Conservation (phyloP, 2,113 vertebrate genomes). For the Catharus minimus region DNA sequence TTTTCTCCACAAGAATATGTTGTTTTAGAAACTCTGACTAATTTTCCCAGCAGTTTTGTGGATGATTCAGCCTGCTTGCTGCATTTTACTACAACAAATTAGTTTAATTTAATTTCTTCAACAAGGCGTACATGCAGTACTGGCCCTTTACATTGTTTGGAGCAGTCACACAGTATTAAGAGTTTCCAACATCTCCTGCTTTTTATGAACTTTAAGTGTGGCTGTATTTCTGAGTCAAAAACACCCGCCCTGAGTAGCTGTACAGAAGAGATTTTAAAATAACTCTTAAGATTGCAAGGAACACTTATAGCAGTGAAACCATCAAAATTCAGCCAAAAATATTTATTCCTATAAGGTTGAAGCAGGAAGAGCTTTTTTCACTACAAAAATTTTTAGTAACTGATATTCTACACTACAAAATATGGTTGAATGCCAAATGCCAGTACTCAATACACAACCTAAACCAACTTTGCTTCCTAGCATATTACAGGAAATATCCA, state of each 20-base stretch:
- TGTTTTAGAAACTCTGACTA: not conserved
- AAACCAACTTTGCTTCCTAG: not conserved
- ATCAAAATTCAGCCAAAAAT: not conserved
- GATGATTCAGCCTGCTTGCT: not conserved
- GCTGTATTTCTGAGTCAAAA: not conserved
- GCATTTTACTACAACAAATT: not conserved
- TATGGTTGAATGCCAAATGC: not conserved
- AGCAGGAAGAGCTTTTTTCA: not conserved
- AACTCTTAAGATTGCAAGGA: not conserved
- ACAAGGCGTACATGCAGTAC: not conserved
- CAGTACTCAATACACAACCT: not conserved
- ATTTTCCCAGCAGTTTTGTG: not conserved
- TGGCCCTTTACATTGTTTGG: not conserved
- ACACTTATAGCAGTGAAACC: not conserved
- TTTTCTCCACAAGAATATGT: not conserved
- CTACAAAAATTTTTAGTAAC: not conserved
- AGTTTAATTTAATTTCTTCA: not conserved
- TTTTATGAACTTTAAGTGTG: not conserved
- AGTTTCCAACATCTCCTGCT: not conserved
- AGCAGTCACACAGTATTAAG: not conserved
- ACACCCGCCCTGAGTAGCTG: not conserved
- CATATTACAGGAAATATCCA: not conserved
- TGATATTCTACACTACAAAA: not conserved
- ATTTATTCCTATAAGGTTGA: not conserved
- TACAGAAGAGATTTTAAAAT: not conserved